Evolutionary conservation across 2,113 vertebrate species (phyloP), one percentile per base, ranked within the genome.

Genomic region (Xenotilapia flavipinnis): DNA sequence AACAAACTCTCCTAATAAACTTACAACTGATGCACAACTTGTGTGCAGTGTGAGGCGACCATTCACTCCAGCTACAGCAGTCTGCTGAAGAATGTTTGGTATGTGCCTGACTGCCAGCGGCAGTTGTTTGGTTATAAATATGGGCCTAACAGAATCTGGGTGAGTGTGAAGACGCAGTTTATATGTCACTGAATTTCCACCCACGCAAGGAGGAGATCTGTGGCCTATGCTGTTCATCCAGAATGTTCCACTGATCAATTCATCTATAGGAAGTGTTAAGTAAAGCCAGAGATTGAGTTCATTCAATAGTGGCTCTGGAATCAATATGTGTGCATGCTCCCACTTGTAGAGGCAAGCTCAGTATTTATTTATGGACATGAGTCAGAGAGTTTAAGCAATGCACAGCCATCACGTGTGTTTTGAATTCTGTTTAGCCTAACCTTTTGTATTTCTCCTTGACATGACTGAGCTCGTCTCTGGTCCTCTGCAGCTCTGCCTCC

Each of bases 371-470:
- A 28, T 77, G 70, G 0, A 31, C 45, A 77, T 28, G 45, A 77
- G 45, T 77, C 73, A 33, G 42, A 49, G 42, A 77, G 73, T n/a
- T 51, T 49, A 3, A 33, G 10, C 45, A 77, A 13, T 49, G 10
- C 45, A 77, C 42, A 51, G 4, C 6, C 23, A 33, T 47, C 14
- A 45, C 4, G 2, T 47, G 38, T 45, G 40, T 68, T 68, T 73
- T 73, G 14, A 73, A 47, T 51, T 77, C 5, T 77, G 73, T 51
- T 77, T 19, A 77, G 73, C 1, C 45, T 0, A 33, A 97, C 96
- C 95, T 96, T 93, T 92, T 94, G 58, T 96, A 96, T 81, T 96
- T 97, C 15, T 96, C 96, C 55, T 96, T 96, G 38, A 96, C 79
- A 5, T 83, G 88, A 14, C 84, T 82, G 23, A 97, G 91, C 85